Conservation (phyloP, 2,888 invertebrate genomes). For the Leucozona laternaria region DNA sequence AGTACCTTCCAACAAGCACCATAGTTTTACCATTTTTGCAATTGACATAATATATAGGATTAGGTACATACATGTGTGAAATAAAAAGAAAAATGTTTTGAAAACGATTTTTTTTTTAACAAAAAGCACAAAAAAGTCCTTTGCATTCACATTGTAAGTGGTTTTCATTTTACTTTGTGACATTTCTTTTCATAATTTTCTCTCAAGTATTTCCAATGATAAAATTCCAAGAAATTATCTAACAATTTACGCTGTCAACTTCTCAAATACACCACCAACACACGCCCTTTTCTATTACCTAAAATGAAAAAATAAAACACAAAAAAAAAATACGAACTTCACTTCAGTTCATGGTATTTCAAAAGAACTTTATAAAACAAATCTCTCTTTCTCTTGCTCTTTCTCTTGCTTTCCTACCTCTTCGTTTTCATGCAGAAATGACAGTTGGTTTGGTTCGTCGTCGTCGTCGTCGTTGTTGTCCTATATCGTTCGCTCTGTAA, state of each 20-base stretch:
- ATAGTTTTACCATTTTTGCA: too few relatives aligned
- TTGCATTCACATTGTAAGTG: slow-evolving; percentile 3
- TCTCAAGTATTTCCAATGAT: slow-evolving; percentile 28
- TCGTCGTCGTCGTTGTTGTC: neutral
- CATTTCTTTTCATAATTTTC: slow-evolving; percentile 24
- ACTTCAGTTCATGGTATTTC: slow-evolving; percentile 11
- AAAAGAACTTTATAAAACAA: slow-evolving; percentile 43
- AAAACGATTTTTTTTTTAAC: neutral
- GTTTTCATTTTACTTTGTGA: slow-evolving; percentile 6
- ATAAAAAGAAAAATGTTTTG: too few relatives aligned
- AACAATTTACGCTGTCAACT: slow-evolving; percentile 50
- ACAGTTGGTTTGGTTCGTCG: neutral
- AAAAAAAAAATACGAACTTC: slow-evolving; percentile 7
- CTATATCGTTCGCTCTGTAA: neutral
- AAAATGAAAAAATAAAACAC: too few relatives aligned
- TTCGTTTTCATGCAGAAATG: slow-evolving; percentile 26
- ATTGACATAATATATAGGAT: too few relatives aligned
- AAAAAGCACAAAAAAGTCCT: neutral
- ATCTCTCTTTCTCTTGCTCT: neutral
- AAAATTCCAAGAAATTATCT: slow-evolving; percentile 45
- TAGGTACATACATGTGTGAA: too few relatives aligned
- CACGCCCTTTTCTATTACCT: slow-evolving; percentile 9
- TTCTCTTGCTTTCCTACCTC: neutral
- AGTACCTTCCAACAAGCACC: too few relatives aligned
- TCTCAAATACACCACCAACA: slow-evolving; percentile 22